Evolutionary conservation across 2,888 invertebrate genomes (phyloP).

Genomic region (Liodrosophila aerea): DNA sequence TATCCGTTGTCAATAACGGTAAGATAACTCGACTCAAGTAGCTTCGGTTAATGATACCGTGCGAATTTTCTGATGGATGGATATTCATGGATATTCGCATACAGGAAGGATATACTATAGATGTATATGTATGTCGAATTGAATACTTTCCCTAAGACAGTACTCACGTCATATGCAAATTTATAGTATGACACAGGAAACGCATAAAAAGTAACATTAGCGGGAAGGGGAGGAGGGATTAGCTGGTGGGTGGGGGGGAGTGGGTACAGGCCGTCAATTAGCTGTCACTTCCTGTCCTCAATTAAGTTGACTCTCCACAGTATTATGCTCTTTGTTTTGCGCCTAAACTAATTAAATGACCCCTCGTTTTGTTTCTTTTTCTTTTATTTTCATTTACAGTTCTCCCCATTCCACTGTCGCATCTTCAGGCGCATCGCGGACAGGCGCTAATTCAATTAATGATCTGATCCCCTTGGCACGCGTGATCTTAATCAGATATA

Average conservation of each 20-base stretch:
- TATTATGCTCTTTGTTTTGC: conserved; percentile 15
- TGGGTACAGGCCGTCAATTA: conserved; percentile 49
- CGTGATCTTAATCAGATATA: conserved; percentile 42
- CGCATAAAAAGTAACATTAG: conserved; percentile 29
- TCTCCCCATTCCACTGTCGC: conserved; percentile 1
- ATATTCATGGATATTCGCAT: background rate
- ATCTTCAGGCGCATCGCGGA: conserved; percentile 22
- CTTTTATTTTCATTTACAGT: conserved; percentile 10
- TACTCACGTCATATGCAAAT: conserved; percentile 48
- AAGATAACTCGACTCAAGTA: conserved; percentile 19
- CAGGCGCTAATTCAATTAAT: conserved; percentile 74
- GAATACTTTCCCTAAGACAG: background rate
- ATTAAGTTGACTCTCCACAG: conserved; percentile 21
- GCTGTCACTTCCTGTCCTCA: conserved; percentile 68
- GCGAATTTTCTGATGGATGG: conserved; percentile 67
- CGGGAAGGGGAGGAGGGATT: background rate
- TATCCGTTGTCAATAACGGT: conserved; percentile 70
- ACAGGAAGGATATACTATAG: no score
- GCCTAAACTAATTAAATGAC: conserved; percentile 57
- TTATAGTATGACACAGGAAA: conserved; percentile 20
- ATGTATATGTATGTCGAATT: no score
- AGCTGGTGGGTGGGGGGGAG: background rate
- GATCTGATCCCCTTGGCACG: conserved; percentile 46
- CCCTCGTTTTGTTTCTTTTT: conserved; percentile 25
- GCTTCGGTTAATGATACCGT: conserved; percentile 59